These are phyloP conservation scores for Trichopria drosophilae DNA, from an alignment of 2,888 invertebrate species.

Conservation along the genomic window DNA sequence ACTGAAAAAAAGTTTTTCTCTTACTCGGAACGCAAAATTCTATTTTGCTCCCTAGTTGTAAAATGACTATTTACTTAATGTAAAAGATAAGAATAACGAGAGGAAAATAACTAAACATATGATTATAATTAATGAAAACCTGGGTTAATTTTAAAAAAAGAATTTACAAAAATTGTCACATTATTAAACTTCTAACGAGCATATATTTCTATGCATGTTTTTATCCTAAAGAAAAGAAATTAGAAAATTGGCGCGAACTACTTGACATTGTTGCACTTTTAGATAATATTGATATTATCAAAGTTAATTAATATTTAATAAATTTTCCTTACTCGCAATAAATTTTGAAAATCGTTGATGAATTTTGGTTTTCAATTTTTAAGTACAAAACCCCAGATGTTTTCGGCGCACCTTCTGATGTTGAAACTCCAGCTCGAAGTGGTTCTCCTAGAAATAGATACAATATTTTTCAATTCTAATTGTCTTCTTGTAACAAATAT, in stretches of 20 bases:
- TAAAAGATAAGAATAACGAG: background rate
- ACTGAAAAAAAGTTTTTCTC: slow-evolving; percentile 31
- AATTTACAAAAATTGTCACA: no score
- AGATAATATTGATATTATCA: background rate
- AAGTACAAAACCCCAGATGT: slow-evolving; percentile 60
- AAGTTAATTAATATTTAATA: slow-evolving; percentile 4
- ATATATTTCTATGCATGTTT: no score
- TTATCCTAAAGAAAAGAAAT: no score
- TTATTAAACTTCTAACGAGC: no score
- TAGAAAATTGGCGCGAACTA: no score
- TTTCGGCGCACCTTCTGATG: slow-evolving; percentile 57
- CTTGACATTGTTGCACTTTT: no score
- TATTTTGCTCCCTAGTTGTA: background rate
- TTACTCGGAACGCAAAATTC: background rate
- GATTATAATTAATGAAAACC: background rate
- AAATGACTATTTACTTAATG: background rate
- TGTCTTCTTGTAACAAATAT: slow-evolving; percentile 5
- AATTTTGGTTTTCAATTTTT: slow-evolving; percentile 54
- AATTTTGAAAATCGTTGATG: slow-evolving; percentile 58
- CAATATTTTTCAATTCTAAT: slow-evolving; percentile 18
- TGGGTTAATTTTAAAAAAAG: no score
- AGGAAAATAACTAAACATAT: background rate
- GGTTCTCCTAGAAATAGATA: slow-evolving; percentile 58
- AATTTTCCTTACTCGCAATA: slow-evolving; percentile 59
- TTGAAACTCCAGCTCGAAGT: slow-evolving; percentile 59